These are phyloP conservation scores for Etheostoma perlongum DNA, from an alignment of 2,797 vertebrate genomes.

Conservation along the genomic window DNA sequence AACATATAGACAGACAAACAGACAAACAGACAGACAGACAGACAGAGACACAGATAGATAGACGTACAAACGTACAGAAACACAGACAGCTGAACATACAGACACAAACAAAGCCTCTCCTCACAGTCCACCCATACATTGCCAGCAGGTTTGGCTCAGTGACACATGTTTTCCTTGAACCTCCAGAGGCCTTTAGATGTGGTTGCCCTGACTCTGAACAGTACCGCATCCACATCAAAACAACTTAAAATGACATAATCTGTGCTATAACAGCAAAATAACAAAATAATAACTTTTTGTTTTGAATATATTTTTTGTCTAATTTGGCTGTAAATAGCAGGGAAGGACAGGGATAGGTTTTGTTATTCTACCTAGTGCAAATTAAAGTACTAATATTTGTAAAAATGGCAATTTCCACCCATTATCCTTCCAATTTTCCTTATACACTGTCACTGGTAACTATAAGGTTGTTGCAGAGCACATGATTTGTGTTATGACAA, in stretches of 20 bases:
- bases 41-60: too few species aligned
- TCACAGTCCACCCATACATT: constrained; percentile 20
- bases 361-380: background rate
- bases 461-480: background rate
- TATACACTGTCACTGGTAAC: background rate
- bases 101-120: background rate
- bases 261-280: background rate
- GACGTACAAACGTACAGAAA: too few species aligned
- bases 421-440: too few species aligned
- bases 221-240: constrained; percentile 36
- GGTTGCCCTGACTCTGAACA: constrained; percentile 35
- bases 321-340: background rate
- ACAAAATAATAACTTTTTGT: background rate
- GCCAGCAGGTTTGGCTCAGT: constrained; percentile 34
- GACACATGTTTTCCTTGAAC: constrained; percentile 73
- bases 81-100: background rate
- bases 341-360: background rate
- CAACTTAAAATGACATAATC: constrained; percentile 17
- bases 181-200: constrained; percentile 46
- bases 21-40: too few species aligned
- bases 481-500: background rate
- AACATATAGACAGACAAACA: too few species aligned
- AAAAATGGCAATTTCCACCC: background rate
- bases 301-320: background rate
- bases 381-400: background rate